Conservation (phyloP, 1,140 invertebrate species). For the Papilio polyxenes region DNA sequence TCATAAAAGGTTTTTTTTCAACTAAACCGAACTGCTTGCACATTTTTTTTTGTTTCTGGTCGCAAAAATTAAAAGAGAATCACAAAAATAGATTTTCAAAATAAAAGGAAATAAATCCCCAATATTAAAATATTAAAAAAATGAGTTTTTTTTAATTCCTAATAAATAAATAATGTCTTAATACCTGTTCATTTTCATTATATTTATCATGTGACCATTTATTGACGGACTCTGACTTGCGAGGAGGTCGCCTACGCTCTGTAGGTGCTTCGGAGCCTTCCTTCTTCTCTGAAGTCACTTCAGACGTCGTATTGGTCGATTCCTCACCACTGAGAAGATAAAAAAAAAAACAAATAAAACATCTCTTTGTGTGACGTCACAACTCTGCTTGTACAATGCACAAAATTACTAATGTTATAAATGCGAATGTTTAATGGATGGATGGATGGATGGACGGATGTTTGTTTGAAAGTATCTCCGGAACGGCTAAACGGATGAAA, state of each 20-base stretch:
- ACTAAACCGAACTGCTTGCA: too few species aligned
- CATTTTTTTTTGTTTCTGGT: too few species aligned
- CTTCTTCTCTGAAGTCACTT: conserved; percentile 68
- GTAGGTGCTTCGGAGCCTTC: conserved; percentile 60
- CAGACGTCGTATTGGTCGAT: conserved; percentile 61
- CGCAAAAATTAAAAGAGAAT: too few species aligned
- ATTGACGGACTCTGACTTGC: conserved; percentile 80
- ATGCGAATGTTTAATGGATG: too few species aligned
- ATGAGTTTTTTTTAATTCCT: not conserved
- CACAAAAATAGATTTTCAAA: too few species aligned
- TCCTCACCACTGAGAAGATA: conserved; percentile 63
- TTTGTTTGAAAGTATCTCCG: too few species aligned
- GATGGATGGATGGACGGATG: too few species aligned
- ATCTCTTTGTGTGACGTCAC: not conserved
- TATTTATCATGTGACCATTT: conserved; percentile 96
- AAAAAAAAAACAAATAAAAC: not conserved
- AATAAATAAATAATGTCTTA: not conserved
- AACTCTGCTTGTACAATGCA: too few species aligned
- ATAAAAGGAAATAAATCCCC: too few species aligned
- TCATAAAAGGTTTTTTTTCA: too few species aligned
- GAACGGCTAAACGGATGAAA: too few species aligned
- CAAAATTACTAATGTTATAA: too few species aligned
- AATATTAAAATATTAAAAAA: not conserved
- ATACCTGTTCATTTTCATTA: conserved; percentile 85
- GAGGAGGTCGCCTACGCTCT: conserved; percentile 75